phyloP scores from a whole-genome alignment of 1,140 invertebrate genomes.

The Heterodera carotae region DNA sequence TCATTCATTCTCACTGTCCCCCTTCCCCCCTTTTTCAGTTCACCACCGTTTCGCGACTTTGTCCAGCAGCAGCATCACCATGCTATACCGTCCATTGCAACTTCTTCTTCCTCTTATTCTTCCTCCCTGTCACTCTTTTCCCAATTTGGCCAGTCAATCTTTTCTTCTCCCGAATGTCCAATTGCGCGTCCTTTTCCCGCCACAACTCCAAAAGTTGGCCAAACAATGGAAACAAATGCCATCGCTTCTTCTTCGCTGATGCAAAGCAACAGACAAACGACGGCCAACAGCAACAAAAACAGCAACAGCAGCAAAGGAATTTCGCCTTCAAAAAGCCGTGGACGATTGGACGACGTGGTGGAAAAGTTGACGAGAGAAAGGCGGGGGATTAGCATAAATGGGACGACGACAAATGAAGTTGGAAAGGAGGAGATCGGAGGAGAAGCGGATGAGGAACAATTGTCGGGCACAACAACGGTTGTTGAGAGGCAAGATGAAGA shows the following conservation, averaged over 20 bases:
- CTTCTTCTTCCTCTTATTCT: neutral
- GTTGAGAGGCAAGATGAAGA: neutral
- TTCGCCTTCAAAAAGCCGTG: neutral
- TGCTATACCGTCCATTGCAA: neutral
- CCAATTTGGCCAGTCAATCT: neutral
- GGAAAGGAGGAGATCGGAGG: neutral
- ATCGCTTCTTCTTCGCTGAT: neutral
- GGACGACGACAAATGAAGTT: neutral
- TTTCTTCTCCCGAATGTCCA: slow-evolving; percentile 3
- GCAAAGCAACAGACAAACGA: neutral
- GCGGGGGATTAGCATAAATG: neutral
- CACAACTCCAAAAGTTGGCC: neutral
- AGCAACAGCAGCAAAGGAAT: neutral
- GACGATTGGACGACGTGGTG: slow-evolving; percentile 1
- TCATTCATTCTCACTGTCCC: neutral
- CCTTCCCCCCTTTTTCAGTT: neutral
- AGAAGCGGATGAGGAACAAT: no score
- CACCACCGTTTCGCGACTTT: neutral
- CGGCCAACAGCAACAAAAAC: neutral
- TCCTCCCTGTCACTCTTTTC: neutral
- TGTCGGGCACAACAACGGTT: neutral
- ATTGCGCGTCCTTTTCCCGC: neutral
- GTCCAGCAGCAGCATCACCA: neutral
- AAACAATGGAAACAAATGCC: slow-evolving; percentile 1
- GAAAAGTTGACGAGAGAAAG: slow-evolving; percentile 13